Percentiles rank a stretch among this genome's conserved stretches.
phyloP scores from a whole-genome alignment of 1,140 invertebrate genomes.

The Papilio machaon region DNA sequence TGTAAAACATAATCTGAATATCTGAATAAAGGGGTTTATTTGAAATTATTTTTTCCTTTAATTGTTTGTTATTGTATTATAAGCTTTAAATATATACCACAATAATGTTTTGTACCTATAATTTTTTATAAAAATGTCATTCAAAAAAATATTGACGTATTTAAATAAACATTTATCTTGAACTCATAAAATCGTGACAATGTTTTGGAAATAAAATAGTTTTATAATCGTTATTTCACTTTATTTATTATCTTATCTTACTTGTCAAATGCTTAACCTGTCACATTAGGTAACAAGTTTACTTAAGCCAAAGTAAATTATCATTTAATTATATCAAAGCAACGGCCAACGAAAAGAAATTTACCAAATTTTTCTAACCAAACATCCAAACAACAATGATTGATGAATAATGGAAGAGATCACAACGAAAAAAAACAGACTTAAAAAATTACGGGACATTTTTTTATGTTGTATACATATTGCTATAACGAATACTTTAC shows the following conservation, averaged over 20 bases:
- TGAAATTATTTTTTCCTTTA: background rate
- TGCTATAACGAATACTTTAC: background rate
- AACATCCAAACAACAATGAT: background rate
- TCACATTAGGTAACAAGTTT: background rate
- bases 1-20: no score
- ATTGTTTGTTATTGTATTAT: background rate
- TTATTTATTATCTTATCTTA: background rate
- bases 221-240: no score
- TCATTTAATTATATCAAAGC: background rate
- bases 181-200: no score
- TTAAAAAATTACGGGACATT: background rate
- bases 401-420: background rate
- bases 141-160: no score
- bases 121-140: no score
- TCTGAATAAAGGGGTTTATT: background rate
- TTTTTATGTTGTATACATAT: background rate
- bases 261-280: conserved; percentile 1
- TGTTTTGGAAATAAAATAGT: no score
- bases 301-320: background rate
- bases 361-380: background rate
- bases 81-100: background rate
- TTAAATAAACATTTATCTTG: no score
- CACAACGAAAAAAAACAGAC: background rate
- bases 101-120: background rate
- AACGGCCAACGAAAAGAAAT: background rate